Percentiles rank a stretch among this genome's conserved stretches.
Evolutionary conservation across 1,140 invertebrate species (phyloP).

Genomic region (Pteromalus puparum): DNA sequence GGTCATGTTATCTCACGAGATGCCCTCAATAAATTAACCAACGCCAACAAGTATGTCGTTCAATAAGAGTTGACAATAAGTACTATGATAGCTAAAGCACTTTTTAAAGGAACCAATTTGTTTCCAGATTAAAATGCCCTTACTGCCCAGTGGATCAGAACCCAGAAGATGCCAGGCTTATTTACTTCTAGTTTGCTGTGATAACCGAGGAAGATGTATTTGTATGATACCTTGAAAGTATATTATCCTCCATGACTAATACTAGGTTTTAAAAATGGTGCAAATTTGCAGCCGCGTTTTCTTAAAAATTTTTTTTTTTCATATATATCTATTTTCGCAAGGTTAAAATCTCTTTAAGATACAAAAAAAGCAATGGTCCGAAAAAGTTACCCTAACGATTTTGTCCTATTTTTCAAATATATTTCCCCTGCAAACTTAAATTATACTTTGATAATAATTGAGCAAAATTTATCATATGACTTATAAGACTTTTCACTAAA

Average conservation of each 20-base stretch:
- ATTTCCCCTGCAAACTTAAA: constrained; percentile 20
- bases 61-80: constrained; percentile 50
- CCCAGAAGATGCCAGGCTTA: constrained; percentile 92
- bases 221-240: constrained; percentile 48
- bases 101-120: constrained; percentile 70
- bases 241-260: constrained; percentile 46
- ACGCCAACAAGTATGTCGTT: constrained; percentile 89
- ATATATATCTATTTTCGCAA: constrained; percentile 39
- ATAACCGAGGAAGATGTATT: constrained; percentile 59
- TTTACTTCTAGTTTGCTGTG: constrained; percentile 87
- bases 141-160: constrained; percentile 98
- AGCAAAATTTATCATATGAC: neutral
- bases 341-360: constrained; percentile 23
- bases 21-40: constrained; percentile 95
- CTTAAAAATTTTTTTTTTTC: constrained; percentile 11
- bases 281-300: constrained; percentile 29
- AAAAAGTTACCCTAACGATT: constrained; percentile 28
- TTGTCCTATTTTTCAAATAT: constrained; percentile 31
- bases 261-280: constrained; percentile 50
- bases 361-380: too few relatives aligned
- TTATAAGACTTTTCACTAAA: constrained; percentile 38
- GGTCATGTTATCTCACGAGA: constrained; percentile 99
- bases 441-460: constrained; percentile 22
- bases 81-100: constrained; percentile 66
- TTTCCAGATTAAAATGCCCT: constrained; percentile 95